A percentile compares a stretch with the other conserved stretches of the same genome.
These are phyloP conservation scores for Terebella lapidaria DNA, from an alignment of 2,888 invertebrate species.

Conservation along the genomic window DNA sequence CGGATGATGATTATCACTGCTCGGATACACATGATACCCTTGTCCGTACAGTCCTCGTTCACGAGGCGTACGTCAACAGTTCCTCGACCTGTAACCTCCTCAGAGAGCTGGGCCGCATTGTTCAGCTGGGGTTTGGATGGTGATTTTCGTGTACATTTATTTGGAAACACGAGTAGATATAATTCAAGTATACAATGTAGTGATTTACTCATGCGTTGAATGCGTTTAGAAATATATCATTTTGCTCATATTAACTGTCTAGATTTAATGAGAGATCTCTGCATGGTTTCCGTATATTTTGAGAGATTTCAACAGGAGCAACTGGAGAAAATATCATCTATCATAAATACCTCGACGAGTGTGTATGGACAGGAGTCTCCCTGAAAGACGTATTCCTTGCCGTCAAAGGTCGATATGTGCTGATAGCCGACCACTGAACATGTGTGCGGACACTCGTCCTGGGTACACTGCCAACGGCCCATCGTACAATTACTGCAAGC, in stretches of 20 bases:
- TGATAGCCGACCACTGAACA: conserved; percentile 34
- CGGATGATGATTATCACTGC: not conserved
- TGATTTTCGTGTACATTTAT: no score
- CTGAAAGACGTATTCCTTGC: conserved; percentile 30
- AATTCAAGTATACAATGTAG: no score
- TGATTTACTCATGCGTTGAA: no score
- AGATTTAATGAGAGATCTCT: no score
- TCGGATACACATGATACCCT: not conserved
- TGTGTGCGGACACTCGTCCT: conserved; percentile 33
- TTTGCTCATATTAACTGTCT: no score
- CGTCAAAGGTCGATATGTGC: conserved; percentile 42
- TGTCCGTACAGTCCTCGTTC: conserved; percentile 13
- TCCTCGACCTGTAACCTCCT: conserved; percentile 4
- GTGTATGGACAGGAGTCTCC: conserved; percentile 26
- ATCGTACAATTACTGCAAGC: conserved; percentile 21
- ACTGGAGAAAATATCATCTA: no score
- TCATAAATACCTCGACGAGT: conserved; percentile 28
- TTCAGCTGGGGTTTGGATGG: no score
- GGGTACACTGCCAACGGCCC: conserved; percentile 38
- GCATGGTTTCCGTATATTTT: no score
- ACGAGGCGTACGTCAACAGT: conserved; percentile 9
- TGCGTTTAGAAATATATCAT: no score
- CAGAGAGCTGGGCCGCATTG: no score
- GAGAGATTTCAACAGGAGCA: no score
- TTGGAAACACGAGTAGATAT: no score